Evolutionary conservation across 2,888 invertebrate species (phyloP).

Genomic region (Limulus polyphemus): DNA sequence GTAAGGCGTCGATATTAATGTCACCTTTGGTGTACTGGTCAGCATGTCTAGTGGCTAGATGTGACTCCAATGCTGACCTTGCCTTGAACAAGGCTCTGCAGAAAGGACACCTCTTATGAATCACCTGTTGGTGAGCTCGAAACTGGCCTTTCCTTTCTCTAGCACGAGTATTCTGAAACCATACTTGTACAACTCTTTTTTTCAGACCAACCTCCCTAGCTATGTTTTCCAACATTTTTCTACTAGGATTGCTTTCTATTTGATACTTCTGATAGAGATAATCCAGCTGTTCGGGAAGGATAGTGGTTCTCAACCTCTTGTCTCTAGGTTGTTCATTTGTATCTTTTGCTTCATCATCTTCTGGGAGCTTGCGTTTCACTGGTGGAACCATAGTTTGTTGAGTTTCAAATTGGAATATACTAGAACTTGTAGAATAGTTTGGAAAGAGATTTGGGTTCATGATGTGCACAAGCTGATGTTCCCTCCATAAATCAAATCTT

Average conservation of each 20-base stretch:
- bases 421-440: slow-evolving; percentile 52
- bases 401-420: slow-evolving; percentile 66
- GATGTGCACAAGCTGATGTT: slow-evolving; percentile 88
- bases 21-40: slow-evolving; percentile 83
- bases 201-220: slow-evolving; percentile 90
- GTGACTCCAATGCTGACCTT: slow-evolving; percentile 84
- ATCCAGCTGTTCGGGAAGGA: slow-evolving; percentile 91
- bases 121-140: slow-evolving; percentile 86
- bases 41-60: slow-evolving; percentile 82
- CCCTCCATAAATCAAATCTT: slow-evolving; percentile 80
- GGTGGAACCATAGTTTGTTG: slow-evolving; percentile 16
- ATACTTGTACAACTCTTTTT: slow-evolving; percentile 93
- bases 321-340: slow-evolving; percentile 54
- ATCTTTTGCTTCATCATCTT: slow-evolving; percentile 42
- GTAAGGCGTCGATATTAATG: slow-evolving; percentile 83
- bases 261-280: slow-evolving; percentile 97
- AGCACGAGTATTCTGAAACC: slow-evolving; percentile 86
- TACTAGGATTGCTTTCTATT: slow-evolving; percentile 90
- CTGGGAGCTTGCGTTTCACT: slow-evolving; percentile 31
- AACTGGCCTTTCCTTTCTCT: slow-evolving; percentile 82
- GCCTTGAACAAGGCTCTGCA: slow-evolving; percentile 90
- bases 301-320: slow-evolving; percentile 86
- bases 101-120: slow-evolving; percentile 91
- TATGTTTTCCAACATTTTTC: slow-evolving; percentile 95
- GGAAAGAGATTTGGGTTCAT: slow-evolving; percentile 82